Evolutionary conservation across 2,888 invertebrate species (phyloP).

Genomic region (Acleris sparsana): DNA sequence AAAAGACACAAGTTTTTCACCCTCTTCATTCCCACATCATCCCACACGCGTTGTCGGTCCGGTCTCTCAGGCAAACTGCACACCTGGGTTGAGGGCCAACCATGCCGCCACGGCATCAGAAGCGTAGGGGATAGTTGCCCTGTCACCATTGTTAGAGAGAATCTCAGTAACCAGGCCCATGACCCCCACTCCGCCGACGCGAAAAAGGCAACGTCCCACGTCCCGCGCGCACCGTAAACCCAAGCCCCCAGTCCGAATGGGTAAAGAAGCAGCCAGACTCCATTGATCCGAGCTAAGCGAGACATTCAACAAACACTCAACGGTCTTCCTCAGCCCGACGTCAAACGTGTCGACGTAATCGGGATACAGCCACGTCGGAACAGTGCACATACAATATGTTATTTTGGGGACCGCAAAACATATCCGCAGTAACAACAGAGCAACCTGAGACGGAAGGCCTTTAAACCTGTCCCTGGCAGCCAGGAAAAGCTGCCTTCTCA

Average conservation of each 20-base stretch:
- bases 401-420: too few relatives aligned
- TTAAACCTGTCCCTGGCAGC: conserved; percentile 4
- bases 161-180: background rate
- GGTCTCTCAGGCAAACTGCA: background rate
- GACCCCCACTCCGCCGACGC: too few relatives aligned
- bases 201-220: too few relatives aligned
- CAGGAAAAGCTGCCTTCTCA: conserved; percentile 5
- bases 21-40: background rate
- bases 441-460: conserved; percentile 9
- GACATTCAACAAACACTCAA: too few relatives aligned
- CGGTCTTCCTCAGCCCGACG: too few relatives aligned
- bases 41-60: background rate
- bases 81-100: background rate
- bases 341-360: too few relatives aligned
- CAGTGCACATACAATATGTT: too few relatives aligned
- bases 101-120: background rate
- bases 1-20: too few relatives aligned
- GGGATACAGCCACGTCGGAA: too few relatives aligned
- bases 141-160: background rate
- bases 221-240: conserved; percentile 4
- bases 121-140: background rate
- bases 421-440: too few relatives aligned
- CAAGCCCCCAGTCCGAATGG: conserved; percentile 4
- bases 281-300: too few relatives aligned
- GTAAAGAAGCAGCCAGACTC: background rate